A percentile compares a stretch with the other conserved stretches of the same genome.
Conservation (phyloP, 2,113 vertebrate genomes). For the Platichthys flesus region DNA sequence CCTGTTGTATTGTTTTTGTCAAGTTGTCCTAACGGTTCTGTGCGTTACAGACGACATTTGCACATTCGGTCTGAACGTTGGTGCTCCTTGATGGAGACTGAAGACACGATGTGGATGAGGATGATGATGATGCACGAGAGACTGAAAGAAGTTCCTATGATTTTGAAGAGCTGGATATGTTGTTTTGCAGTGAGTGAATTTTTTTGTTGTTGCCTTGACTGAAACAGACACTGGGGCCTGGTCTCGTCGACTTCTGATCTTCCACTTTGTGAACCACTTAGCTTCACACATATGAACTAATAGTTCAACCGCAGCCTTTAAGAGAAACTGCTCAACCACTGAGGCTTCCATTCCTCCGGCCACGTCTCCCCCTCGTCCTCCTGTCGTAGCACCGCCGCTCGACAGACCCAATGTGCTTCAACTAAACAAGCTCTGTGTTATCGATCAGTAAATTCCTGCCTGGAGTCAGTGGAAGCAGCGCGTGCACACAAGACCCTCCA, state of each 20-base stretch:
- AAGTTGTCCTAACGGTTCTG: slow-evolving; percentile 39
- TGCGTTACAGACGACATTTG: slow-evolving; percentile 55
- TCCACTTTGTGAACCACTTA: slow-evolving; percentile 46
- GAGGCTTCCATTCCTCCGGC: slow-evolving; percentile 42
- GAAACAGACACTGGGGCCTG: slow-evolving; percentile 41
- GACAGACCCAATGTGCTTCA: neutral
- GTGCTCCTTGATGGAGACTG: slow-evolving; percentile 35
- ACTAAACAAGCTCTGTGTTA: slow-evolving; percentile 37
- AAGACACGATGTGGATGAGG: slow-evolving; percentile 3
- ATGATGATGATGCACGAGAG: slow-evolving; percentile 14
- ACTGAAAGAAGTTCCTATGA: slow-evolving; percentile 41
- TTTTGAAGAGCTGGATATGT: slow-evolving; percentile 32
- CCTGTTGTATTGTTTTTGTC: slow-evolving; percentile 43
- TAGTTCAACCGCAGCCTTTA: slow-evolving; percentile 12
- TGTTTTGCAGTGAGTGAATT: slow-evolving; percentile 48
- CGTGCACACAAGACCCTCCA: neutral
- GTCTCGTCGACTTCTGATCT: slow-evolving; percentile 26
- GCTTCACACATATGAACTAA: neutral
- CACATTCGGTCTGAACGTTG: slow-evolving; percentile 58
- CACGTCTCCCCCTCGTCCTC: neutral
- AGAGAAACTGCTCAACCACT: slow-evolving; percentile 42
- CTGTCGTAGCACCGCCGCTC: slow-evolving; percentile 1
- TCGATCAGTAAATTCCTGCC: slow-evolving; percentile 14
- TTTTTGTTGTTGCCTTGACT: slow-evolving; percentile 39
- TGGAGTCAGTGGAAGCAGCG: slow-evolving; percentile 5